Conservation (phyloP, 2,888 invertebrate species). For the Caenorhabditis japonica region DNA sequence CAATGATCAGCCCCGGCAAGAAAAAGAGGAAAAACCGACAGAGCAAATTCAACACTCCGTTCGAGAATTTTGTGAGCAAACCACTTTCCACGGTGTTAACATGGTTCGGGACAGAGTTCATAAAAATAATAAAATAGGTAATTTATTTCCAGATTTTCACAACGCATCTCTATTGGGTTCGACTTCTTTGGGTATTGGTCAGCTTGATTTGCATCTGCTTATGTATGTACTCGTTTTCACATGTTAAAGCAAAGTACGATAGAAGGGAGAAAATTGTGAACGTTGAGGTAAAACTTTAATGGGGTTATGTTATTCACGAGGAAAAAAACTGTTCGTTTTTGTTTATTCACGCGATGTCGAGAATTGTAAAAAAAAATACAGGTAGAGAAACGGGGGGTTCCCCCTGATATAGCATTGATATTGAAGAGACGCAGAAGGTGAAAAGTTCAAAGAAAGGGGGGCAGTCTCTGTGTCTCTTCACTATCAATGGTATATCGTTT, state of each 20-base stretch:
- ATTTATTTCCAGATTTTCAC: conserved; percentile 48
- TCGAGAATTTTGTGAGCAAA: conserved; percentile 56
- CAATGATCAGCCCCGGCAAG: conserved; percentile 19
- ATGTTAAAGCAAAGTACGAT: conserved; percentile 68
- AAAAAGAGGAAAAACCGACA: conserved; percentile 5
- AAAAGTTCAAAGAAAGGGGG: too few relatives aligned
- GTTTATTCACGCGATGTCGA: too few relatives aligned
- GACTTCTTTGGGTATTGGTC: conserved; percentile 63
- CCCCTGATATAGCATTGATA: too few relatives aligned
- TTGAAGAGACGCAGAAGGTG: too few relatives aligned
- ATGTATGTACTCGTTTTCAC: conserved; percentile 55
- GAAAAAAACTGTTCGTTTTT: background rate
- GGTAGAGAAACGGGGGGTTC: too few relatives aligned
- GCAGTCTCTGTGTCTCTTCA: too few relatives aligned
- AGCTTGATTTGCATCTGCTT: conserved; percentile 53
- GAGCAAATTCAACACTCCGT: conserved; percentile 27
- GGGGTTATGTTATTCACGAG: background rate
- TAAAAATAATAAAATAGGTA: background rate
- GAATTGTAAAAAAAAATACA: too few relatives aligned
- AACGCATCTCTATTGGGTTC: conserved; percentile 40
- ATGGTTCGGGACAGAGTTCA: conserved; percentile 31
- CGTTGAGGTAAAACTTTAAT: conserved; percentile 72
- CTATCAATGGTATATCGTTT: background rate
- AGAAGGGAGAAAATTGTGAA: conserved; percentile 74
- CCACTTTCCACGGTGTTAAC: conserved; percentile 59